Conservation (phyloP, 2,888 invertebrate species). For the Cheilosia vulpina region DNA sequence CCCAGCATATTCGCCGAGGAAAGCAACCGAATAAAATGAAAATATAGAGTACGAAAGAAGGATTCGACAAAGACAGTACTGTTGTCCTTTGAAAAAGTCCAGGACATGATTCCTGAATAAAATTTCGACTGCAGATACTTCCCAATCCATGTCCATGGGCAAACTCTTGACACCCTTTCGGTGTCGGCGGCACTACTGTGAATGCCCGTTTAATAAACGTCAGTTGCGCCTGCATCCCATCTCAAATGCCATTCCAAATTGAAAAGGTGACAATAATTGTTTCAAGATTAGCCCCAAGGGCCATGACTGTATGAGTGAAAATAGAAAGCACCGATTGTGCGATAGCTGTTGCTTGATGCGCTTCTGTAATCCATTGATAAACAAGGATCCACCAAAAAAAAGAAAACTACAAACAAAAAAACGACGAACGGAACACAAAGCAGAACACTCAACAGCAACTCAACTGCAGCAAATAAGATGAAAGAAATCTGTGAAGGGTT, state of each 20-base stretch:
- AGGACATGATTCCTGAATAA: slow-evolving; percentile 30
- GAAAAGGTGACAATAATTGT: slow-evolving; percentile 61
- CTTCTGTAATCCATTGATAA: slow-evolving; percentile 12
- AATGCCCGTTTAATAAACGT: slow-evolving; percentile 16
- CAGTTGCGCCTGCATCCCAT: not conserved
- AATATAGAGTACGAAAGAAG: slow-evolving; percentile 3
- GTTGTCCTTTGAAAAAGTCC: slow-evolving; percentile 46
- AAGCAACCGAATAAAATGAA: not conserved
- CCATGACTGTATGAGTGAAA: not conserved
- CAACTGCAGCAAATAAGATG: slow-evolving; percentile 55
- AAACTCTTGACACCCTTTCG: slow-evolving; percentile 22
- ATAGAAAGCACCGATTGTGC: not conserved
- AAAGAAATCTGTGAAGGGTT: slow-evolving; percentile 56
- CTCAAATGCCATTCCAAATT: not conserved
- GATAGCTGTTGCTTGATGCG: not conserved
- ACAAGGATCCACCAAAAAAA: not conserved
- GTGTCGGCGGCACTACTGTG: not conserved
- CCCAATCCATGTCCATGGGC: not conserved
- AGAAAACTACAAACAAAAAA: not conserved
- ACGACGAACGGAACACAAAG: not conserved
- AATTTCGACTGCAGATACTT: not conserved
- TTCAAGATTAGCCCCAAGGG: slow-evolving; percentile 47
- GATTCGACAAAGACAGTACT: slow-evolving; percentile 42
- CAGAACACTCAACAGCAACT: slow-evolving; percentile 21
- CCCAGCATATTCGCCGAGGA: slow-evolving; percentile 6